These are phyloP conservation scores for Hippasteria phrygiana DNA, from an alignment of 53 echinoderm and acorn worm genomes.

Conservation along the genomic window DNA sequence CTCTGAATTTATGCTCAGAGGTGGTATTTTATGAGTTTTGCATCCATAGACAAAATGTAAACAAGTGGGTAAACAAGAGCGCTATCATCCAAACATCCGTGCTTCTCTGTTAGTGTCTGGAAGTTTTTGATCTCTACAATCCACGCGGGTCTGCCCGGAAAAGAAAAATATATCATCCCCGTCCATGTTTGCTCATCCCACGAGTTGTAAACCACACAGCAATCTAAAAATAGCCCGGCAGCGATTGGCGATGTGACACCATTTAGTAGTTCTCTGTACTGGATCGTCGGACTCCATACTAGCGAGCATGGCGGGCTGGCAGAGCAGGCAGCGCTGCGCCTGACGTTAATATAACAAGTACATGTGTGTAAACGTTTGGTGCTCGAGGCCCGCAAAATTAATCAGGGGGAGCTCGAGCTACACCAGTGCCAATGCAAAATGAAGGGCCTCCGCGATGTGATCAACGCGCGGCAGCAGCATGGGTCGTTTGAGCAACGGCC, in stretches of 20 bases:
- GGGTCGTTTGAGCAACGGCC: no score
- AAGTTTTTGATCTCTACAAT: neutral
- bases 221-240: neutral
- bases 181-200: neutral
- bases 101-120: neutral
- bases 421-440: neutral
- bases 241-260: neutral
- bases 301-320: no score
- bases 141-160: neutral
- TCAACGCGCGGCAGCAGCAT: no score
- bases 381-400: conserved; percentile 37
- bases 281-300: no score
- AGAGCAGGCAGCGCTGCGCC: neutral
- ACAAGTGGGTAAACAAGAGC: neutral
- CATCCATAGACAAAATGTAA: neutral
- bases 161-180: neutral
- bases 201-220: neutral
- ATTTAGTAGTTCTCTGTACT: neutral
- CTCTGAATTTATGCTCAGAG: neutral
- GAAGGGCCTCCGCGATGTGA: no score
- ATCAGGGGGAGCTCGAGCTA: neutral
- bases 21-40: neutral
- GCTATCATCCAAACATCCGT: neutral
- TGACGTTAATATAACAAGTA: conserved; percentile 58
- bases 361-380: conserved; percentile 40